Percentiles rank a stretch among this genome's conserved stretches.
Evolutionary conservation across 2,113 vertebrate species (phyloP).

Genomic region (Poeciliopsis occidentalis): DNA sequence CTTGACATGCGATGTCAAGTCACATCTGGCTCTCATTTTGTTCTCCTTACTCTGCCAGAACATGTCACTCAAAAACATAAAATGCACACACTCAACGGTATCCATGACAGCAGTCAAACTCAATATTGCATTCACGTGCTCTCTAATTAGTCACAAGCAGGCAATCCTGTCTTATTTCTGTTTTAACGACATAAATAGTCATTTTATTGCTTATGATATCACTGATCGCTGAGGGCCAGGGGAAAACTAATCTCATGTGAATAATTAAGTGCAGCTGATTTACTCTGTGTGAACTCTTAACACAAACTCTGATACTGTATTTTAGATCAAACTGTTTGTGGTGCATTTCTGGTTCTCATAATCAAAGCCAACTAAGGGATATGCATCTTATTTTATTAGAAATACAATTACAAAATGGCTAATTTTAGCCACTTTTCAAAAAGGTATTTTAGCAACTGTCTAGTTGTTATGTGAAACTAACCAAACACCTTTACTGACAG

Average conservation of each 20-base stretch:
- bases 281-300: slow-evolving; percentile 26
- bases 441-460: slow-evolving; percentile 10
- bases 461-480: slow-evolving; percentile 68
- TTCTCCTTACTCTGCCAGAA: slow-evolving; percentile 18
- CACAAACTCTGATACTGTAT: slow-evolving; percentile 31
- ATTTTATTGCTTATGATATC: slow-evolving; percentile 60
- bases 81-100: background rate
- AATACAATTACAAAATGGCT: slow-evolving; percentile 23
- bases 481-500: slow-evolving; percentile 67
- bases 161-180: slow-evolving; percentile 14
- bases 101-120: slow-evolving; percentile 26
- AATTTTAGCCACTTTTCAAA: background rate
- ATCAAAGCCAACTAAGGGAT: slow-evolving; percentile 30
- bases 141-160: slow-evolving; percentile 18
- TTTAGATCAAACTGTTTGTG: slow-evolving; percentile 22
- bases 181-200: slow-evolving; percentile 26
- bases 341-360: slow-evolving; percentile 24
- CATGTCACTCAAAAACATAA: slow-evolving; percentile 35
- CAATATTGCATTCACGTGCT: slow-evolving; percentile 22
- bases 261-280: slow-evolving; percentile 51
- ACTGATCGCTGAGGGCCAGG: slow-evolving; percentile 13
- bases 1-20: slow-evolving; percentile 25
- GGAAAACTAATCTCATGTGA: slow-evolving; percentile 41
- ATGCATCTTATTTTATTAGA: slow-evolving; percentile 1
- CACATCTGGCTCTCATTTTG: slow-evolving; percentile 57